A percentile compares a stretch with the other conserved stretches of the same genome.
Conservation (phyloP, 2,797 vertebrate species). For the Balearica regulorum region DNA sequence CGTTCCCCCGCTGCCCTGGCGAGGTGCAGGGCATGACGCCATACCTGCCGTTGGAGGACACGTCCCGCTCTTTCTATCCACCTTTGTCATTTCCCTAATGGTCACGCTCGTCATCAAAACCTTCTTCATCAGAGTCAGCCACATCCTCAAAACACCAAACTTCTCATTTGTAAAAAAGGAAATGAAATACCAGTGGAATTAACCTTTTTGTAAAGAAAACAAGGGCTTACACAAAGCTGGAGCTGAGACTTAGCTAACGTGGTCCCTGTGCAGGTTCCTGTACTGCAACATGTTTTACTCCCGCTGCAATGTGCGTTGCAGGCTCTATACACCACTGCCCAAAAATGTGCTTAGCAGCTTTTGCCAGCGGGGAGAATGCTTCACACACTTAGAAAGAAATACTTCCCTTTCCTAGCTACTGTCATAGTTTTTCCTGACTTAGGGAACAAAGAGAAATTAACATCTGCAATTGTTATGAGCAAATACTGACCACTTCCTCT, state of each 20-base stretch:
- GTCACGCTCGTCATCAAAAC: rapidly evolving
- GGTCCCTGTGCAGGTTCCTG: background rate
- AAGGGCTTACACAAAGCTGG: background rate
- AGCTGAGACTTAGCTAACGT: background rate
- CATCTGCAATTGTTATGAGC: background rate
- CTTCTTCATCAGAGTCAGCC: background rate
- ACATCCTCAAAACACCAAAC: background rate
- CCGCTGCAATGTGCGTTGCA: background rate
- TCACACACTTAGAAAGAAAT: background rate
- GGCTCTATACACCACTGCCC: background rate
- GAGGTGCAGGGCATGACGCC: background rate
- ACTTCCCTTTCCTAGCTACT: background rate
- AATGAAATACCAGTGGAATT: background rate
- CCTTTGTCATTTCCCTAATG: background rate
- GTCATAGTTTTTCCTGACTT: background rate
- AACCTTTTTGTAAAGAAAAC: background rate
- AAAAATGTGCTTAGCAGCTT: background rate
- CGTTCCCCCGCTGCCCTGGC: rapidly evolving
- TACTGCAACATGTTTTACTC: background rate
- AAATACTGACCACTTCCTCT: background rate
- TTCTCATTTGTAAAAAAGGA: background rate
- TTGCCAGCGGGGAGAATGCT: background rate
- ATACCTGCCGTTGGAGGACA: background rate
- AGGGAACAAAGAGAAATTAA: background rate
- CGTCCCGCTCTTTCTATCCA: background rate